Conservation (phyloP, 2,113 vertebrate species). For the Proteles cristata region DNA sequence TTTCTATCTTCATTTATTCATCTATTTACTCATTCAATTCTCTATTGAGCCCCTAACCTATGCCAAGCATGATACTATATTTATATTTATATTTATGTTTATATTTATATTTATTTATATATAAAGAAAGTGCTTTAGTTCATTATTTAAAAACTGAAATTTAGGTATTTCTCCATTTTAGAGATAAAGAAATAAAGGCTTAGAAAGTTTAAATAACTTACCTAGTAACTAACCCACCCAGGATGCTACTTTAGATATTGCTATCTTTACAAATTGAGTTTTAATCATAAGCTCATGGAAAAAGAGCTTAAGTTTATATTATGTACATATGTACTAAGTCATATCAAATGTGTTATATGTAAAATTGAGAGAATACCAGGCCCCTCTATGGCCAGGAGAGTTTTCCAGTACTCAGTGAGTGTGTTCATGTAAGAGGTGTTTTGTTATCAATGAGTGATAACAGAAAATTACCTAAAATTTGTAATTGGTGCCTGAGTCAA, state of each 20-base stretch:
- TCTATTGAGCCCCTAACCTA: not conserved
- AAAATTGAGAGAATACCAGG: not conserved
- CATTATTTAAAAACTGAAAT: not conserved
- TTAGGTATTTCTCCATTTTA: not conserved
- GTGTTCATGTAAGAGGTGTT: not conserved
- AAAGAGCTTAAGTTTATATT: not conserved
- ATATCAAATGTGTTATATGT: not conserved
- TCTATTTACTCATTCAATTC: not conserved
- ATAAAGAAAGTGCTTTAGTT: not conserved
- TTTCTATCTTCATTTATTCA: conserved; percentile 16
- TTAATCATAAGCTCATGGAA: not conserved
- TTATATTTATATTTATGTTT: not conserved
- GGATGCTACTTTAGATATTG: not conserved
- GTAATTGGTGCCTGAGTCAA: not conserved
- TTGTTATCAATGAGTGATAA: not conserved
- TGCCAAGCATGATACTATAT: not conserved
- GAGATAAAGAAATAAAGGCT: not conserved
- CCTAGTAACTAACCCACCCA: not conserved
- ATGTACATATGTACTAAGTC: not conserved
- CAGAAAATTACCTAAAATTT: conserved; percentile 33
- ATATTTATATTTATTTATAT: not conserved
- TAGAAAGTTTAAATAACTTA: not conserved
- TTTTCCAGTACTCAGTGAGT: not conserved
- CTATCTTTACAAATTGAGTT: not conserved
- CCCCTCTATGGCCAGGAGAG: not conserved